A percentile compares a stretch with the other conserved stretches of the same genome.
These are phyloP conservation scores for Dunckerocampus dactyliophorus DNA, from an alignment of 2,113 vertebrate species.

Conservation along the genomic window DNA sequence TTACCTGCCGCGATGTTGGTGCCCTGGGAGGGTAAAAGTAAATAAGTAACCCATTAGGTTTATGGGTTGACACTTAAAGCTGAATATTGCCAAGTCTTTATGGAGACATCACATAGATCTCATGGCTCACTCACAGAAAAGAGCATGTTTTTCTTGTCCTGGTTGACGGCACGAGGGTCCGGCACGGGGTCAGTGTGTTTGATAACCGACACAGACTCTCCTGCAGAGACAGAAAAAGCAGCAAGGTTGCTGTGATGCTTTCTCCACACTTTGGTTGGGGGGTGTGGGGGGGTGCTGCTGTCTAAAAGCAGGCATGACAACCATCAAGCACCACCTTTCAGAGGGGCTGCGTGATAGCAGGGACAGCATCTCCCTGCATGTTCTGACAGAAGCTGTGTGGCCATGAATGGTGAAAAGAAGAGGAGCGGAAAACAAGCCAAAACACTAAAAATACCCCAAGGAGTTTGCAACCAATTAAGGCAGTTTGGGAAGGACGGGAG, in stretches of 20 bases:
- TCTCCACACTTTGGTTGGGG: slow-evolving; percentile 20
- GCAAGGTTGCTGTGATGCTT: slow-evolving; percentile 2
- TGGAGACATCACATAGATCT: background rate
- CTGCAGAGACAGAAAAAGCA: slow-evolving; percentile 58
- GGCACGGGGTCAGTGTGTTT: slow-evolving; percentile 98
- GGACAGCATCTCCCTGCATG: slow-evolving; percentile 7
- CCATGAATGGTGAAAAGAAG: slow-evolving; percentile 62
- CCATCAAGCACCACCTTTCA: slow-evolving; percentile 30
- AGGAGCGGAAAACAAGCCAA: slow-evolving; percentile 38
- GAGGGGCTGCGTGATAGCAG: slow-evolving; percentile 11
- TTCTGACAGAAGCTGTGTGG: slow-evolving; percentile 29
- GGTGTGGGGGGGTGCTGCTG: no score
- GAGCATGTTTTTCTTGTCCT: slow-evolving; percentile 99
- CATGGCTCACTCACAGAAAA: slow-evolving; percentile 86
- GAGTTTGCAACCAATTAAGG: slow-evolving; percentile 73
- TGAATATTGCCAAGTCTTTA: background rate
- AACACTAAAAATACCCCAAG: slow-evolving; percentile 61
- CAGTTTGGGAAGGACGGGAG: slow-evolving; percentile 47
- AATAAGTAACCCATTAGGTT: background rate
- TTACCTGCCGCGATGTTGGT: slow-evolving; percentile 97
- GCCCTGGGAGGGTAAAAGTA: slow-evolving; percentile 69
- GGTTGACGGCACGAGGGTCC: slow-evolving; percentile 96
- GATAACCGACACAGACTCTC: slow-evolving; percentile 97
- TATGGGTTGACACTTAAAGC: background rate
- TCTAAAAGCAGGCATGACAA: slow-evolving; percentile 35